These are phyloP conservation scores for Mantis religiosa DNA, from an alignment of 2,888 invertebrate species.

Conservation along the genomic window DNA sequence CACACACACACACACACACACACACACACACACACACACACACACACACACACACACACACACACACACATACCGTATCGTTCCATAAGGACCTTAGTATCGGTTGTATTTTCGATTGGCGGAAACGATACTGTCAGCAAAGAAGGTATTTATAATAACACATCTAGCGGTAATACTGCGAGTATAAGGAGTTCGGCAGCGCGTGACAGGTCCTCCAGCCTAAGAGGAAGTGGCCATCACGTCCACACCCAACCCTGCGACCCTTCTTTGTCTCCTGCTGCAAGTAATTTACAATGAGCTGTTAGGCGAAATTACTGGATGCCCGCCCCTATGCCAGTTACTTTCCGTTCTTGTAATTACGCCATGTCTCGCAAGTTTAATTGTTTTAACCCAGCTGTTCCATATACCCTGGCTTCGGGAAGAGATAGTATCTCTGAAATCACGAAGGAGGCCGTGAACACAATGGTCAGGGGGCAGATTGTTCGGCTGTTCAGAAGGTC, in stretches of 20 bases:
- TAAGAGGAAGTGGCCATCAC: neutral
- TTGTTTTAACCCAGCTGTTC: constrained; percentile 3
- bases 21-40: too few species aligned
- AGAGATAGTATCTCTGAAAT: neutral
- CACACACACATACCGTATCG: too few species aligned
- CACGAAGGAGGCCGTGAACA: neutral
- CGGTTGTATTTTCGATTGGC: too few species aligned
- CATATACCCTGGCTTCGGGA: neutral
- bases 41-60: too few species aligned
- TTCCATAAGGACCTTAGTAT: too few species aligned
- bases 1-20: too few species aligned
- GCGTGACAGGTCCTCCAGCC: neutral
- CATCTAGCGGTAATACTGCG: neutral
- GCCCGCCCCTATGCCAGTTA: neutral
- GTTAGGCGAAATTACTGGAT: constrained; percentile 1
- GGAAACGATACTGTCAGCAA: too few species aligned
- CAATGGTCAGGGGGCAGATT: neutral
- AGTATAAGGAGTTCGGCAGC: neutral
- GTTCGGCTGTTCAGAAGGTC: neutral
- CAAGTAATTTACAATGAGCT: neutral
- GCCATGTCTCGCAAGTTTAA: neutral
- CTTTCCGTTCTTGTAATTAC: neutral
- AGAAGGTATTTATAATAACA: too few species aligned
- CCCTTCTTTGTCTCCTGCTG: neutral
- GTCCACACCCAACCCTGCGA: neutral